These are phyloP conservation scores for Mastigias papua DNA, from an alignment of 30 jellyfish, hydroid and myxozoan species.

Conservation along the genomic window DNA sequence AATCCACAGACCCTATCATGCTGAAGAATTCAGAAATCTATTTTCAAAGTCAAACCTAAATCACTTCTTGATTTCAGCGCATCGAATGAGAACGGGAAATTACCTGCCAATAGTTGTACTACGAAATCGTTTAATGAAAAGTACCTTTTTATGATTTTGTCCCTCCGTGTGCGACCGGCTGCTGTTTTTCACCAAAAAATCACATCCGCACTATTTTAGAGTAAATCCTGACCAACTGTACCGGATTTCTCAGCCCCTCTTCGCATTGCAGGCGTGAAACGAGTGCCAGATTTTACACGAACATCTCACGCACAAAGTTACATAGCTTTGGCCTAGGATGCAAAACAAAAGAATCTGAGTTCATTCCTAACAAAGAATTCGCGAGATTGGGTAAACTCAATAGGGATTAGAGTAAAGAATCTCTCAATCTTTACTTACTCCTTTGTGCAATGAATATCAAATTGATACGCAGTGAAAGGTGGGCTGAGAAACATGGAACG, in stretches of 20 bases:
- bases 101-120: too few species aligned
- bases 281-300: not conserved
- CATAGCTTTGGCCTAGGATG: conserved; percentile 5
- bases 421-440: conserved; percentile 16
- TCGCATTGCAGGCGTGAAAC: not conserved
- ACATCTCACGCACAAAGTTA: not conserved
- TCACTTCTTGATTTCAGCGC: too few species aligned
- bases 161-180: not conserved
- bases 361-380: not conserved
- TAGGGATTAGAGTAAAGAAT: conserved; percentile 16
- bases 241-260: not conserved
- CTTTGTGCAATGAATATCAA: conserved; percentile 10
- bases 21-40: too few species aligned
- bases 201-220: not conserved
- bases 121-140: not conserved
- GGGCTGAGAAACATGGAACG: not conserved
- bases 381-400: conserved; percentile 19
- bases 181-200: not conserved
- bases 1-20: too few species aligned
- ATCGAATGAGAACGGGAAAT: too few species aligned
- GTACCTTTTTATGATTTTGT: not conserved
- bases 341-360: not conserved
- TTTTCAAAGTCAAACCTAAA: too few species aligned
- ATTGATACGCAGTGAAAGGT: not conserved
- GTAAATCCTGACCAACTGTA: not conserved